Percentiles rank a stretch among this genome's conserved stretches.
Conservation (phyloP, 2,888 invertebrate species). For the Colletes collaris region DNA sequence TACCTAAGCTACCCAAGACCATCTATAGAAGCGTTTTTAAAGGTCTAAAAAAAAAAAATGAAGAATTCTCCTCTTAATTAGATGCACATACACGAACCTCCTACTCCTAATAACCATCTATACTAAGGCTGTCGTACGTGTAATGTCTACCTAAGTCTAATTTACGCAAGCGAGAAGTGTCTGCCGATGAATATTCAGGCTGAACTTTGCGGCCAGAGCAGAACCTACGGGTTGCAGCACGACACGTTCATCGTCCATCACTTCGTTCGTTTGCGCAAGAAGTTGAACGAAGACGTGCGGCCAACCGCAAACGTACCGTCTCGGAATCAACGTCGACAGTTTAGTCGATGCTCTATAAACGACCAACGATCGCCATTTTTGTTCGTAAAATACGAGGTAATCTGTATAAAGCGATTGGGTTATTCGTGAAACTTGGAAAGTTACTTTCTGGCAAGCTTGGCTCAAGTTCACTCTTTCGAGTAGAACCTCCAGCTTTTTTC, state of each 20-base stretch:
- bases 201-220: constrained; percentile 42
- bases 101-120: constrained; percentile 42
- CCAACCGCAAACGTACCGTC: neutral
- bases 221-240: constrained; percentile 37
- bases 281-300: constrained; percentile 3
- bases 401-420: too few species aligned
- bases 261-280: constrained; percentile 8
- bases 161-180: constrained; percentile 56
- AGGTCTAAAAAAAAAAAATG: constrained; percentile 22
- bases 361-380: too few species aligned
- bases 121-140: constrained; percentile 24
- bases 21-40: constrained; percentile 31
- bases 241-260: constrained; percentile 30
- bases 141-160: constrained; percentile 52
- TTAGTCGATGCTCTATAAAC: too few species aligned
- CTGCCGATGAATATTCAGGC: constrained; percentile 52
- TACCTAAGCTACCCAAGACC: constrained; percentile 18
- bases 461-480: too few species aligned
- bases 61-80: constrained; percentile 15
- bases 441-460: too few species aligned
- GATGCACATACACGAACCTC: constrained; percentile 43
- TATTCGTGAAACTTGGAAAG: too few species aligned
- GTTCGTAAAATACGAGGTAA: too few species aligned
- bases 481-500: too few species aligned
- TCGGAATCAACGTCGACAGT: neutral